Percentiles rank a stretch among this genome's conserved stretches.
Evolutionary conservation across 2,797 vertebrate genomes (phyloP).

Genomic region (Tarsius wallacei): DNA sequence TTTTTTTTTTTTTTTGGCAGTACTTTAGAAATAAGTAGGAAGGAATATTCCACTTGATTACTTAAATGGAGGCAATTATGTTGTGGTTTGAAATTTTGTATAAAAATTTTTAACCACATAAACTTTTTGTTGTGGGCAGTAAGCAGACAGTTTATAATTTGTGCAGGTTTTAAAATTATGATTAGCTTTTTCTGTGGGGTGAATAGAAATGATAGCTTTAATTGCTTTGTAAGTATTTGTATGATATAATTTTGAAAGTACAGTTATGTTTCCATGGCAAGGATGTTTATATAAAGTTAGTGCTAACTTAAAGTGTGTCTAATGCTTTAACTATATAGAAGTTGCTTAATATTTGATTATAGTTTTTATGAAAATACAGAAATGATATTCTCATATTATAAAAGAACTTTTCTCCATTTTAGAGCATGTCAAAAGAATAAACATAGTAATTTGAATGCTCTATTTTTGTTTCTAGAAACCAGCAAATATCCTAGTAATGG

Average conservation of each 20-base stretch:
- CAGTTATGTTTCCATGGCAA: conserved; percentile 57
- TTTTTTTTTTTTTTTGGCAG: conserved; percentile 12
- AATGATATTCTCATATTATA: conserved; percentile 73
- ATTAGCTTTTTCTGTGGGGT: conserved; percentile 23
- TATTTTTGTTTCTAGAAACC: conserved; percentile 96
- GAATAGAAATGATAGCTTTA: conserved; percentile 72
- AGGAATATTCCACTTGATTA: conserved; percentile 2
- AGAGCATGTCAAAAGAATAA: conserved; percentile 85
- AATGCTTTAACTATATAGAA: conserved; percentile 69
- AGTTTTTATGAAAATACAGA: conserved; percentile 73
- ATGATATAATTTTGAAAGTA: conserved; percentile 77
- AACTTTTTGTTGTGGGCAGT: conserved; percentile 27
- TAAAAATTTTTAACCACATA: conserved; percentile 61
- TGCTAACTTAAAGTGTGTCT: conserved; percentile 69
- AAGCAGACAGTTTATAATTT: conserved; percentile 59
- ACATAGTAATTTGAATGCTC: conserved; percentile 85
- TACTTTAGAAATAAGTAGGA: conserved; percentile 61
- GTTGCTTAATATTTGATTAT: conserved; percentile 67
- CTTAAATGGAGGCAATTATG: conserved; percentile 57
- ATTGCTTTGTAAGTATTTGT: conserved; percentile 77
- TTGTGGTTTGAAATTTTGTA: conserved; percentile 65
- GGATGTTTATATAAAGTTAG: conserved; percentile 73
- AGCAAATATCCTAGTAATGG: conserved; percentile 99
- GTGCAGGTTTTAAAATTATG: conserved; percentile 58
- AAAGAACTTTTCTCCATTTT: conserved; percentile 72